phyloP scores from a whole-genome alignment of 2,888 invertebrate species.

The Spilarctia lutea region DNA sequence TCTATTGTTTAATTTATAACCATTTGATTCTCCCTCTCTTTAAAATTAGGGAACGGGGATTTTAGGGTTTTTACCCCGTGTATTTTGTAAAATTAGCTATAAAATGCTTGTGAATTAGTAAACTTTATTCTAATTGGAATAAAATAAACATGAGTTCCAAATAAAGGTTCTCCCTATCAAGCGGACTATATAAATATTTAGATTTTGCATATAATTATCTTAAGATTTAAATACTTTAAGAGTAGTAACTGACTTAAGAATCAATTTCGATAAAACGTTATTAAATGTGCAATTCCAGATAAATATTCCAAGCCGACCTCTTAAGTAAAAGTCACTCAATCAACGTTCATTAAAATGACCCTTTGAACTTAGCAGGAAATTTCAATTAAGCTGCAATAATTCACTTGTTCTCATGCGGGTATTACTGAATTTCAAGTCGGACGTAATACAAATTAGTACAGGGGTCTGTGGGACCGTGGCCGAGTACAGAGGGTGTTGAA shows the following conservation, averaged over 20 bases:
- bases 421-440: constrained; percentile 15
- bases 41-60: too few species aligned
- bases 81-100: too few species aligned
- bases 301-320: constrained; percentile 5
- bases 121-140: too few species aligned
- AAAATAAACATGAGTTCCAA: too few species aligned
- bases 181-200: too few species aligned
- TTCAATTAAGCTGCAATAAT: constrained; percentile 60
- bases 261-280: not conserved
- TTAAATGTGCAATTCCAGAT: not conserved
- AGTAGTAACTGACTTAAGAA: not conserved
- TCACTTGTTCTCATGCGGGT: constrained; percentile 59
- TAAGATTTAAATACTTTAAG: too few species aligned
- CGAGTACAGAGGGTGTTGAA: constrained; percentile 16
- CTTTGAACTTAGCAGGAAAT: constrained; percentile 56
- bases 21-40: too few species aligned
- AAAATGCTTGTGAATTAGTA: too few species aligned
- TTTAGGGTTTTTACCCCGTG: too few species aligned
- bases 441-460: constrained; percentile 35
- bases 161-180: too few species aligned
- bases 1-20: too few species aligned
- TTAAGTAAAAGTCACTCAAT: constrained; percentile 40
- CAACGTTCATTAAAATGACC: constrained; percentile 50
- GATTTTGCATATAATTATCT: too few species aligned
- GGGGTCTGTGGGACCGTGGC: constrained; percentile 12